Conservation (phyloP, 1,140 invertebrate species). For the Portunus trituberculatus region DNA sequence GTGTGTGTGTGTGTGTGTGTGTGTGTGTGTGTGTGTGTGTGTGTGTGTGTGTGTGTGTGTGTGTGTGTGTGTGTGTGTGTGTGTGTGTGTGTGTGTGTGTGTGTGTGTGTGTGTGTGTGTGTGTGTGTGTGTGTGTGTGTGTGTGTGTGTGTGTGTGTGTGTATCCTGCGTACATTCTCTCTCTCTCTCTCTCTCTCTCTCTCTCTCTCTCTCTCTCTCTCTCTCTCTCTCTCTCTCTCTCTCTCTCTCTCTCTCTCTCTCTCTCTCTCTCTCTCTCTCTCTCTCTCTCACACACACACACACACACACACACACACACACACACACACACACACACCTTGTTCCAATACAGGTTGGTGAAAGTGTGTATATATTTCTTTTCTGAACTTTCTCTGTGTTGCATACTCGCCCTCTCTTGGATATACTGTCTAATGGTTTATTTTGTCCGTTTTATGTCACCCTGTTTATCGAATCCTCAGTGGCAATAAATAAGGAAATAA, state of each 20-base stretch:
- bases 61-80: constrained; percentile 19
- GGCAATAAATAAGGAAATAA: neutral
- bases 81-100: neutral
- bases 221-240: constrained; percentile 51
- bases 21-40: constrained; percentile 26
- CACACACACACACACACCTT: neutral
- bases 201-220: constrained; percentile 51
- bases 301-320: neutral
- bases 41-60: constrained; percentile 31
- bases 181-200: neutral
- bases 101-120: neutral
- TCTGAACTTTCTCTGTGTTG: neutral
- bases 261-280: no score
- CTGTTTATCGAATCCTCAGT: neutral
- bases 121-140: constrained; percentile 12
- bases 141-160: constrained; percentile 23
- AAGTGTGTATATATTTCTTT: neutral
- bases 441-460: neutral
- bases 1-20: neutral
- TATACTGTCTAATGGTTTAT: neutral
- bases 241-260: no score
- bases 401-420: neutral
- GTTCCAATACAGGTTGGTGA: neutral
- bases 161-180: constrained; percentile 24
- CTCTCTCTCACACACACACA: no score